Evolutionary conservation across 1,140 invertebrate species (phyloP), one percentile per base, ranked within the genome.

Genomic region (Phocides pigmalion): DNA sequence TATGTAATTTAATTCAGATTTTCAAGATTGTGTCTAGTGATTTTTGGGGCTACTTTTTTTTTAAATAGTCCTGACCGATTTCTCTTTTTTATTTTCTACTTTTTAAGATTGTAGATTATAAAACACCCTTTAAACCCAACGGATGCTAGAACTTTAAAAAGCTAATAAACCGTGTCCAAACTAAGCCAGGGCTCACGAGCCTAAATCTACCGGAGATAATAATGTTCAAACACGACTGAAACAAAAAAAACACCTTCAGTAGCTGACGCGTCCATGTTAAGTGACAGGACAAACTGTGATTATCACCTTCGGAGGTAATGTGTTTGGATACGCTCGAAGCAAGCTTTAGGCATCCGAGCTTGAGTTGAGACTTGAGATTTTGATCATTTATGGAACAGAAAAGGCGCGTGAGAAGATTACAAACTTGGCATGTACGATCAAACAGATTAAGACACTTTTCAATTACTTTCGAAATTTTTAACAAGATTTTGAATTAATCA

Each of bases 191-290:
- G 58, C 46, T 62, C 58, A 62, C 58, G 58, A 62, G 70, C 76
- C 76, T 82, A 82, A 77, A 75, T 79, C 79, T 76, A 76, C 74
- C 73, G 64, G 54, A 79, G 79, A 81, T 81, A 81, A 81, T 79
- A 79, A 79, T 76, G 72, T 72, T 69, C 76, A 81, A 81, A 81
- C 71, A 81, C 47, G 25, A 15, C 59, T 64, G 63, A 67, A 41
- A 41, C 42, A 46, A 47, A 64, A 51, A 62, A 64, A 64, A 46
- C 42, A 47, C 16, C 64, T 63, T 68, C 75, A 66, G 79, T 81
- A 79, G 79, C 79, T 81, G 53, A 68, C 79, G 70, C 64, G 59
- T 59, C 62, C 59, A 46, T 53, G 79, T 68, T 79, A 81, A 81
- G 68, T 74, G 74, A 70, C 74, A 67, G 58, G 64, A 71, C 70